A percentile compares a stretch with the other conserved stretches of the same genome.
These are phyloP conservation scores for Diuraphis noxia DNA, from an alignment of 1,140 invertebrate genomes.

Conservation along the genomic window DNA sequence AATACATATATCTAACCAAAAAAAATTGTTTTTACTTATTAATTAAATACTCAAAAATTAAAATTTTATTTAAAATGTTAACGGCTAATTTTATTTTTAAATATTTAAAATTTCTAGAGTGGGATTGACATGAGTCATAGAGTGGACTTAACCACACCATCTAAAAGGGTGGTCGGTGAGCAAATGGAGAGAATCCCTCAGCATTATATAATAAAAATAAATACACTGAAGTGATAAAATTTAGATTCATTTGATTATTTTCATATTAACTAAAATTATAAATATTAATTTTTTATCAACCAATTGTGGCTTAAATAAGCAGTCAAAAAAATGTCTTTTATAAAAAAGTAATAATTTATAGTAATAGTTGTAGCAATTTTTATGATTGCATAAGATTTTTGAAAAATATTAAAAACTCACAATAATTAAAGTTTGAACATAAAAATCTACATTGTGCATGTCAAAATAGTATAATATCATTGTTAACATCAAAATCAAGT, in stretches of 20 bases:
- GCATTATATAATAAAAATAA: not conserved
- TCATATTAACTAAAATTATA: not conserved
- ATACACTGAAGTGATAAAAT: not conserved
- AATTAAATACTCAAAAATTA: too few species aligned
- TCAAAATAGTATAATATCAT: not conserved
- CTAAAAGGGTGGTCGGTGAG: not conserved
- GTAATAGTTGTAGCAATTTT: too few species aligned
- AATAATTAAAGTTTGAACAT: not conserved
- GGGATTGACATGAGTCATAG: too few species aligned
- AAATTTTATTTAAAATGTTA: too few species aligned
- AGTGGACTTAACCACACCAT: not conserved
- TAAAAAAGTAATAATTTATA: too few species aligned
- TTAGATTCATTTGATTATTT: not conserved
- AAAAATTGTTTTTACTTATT: too few species aligned
- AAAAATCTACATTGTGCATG: not conserved
- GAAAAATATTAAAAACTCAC: not conserved
- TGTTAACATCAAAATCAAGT: not conserved
- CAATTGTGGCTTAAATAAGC: not conserved
- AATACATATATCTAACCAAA: too few species aligned
- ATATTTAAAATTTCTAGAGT: too few species aligned
- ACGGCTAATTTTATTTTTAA: too few species aligned
- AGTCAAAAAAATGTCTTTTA: not conserved
- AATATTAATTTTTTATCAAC: not conserved
- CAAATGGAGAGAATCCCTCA: not conserved
- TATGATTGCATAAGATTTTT: not conserved